Conservation (phyloP, 2,888 invertebrate species). For the Liodrosophila aerea region DNA sequence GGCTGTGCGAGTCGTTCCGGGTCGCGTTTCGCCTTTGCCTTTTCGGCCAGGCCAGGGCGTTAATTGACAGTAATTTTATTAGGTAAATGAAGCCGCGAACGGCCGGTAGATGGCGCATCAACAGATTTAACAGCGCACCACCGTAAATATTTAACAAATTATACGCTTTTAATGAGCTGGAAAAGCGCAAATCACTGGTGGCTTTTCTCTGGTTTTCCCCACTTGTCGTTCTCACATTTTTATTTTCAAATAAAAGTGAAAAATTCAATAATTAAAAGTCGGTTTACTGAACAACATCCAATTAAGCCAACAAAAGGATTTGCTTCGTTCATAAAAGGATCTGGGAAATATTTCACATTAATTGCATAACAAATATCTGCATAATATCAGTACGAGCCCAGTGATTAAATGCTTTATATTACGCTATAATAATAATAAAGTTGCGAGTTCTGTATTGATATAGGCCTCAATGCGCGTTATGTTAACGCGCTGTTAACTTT, state of each 20-base stretch:
- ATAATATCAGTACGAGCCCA: slow-evolving; percentile 1
- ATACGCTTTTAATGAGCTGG: slow-evolving; percentile 77
- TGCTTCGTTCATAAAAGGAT: slow-evolving; percentile 27
- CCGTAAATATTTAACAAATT: slow-evolving; percentile 76
- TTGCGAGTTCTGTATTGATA: neutral
- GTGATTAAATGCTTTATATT: neutral
- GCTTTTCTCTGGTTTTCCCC: slow-evolving; percentile 36
- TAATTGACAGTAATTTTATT: slow-evolving; percentile 78
- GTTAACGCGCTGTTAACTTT: neutral
- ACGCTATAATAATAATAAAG: slow-evolving; percentile 3
- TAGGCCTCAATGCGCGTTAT: neutral
- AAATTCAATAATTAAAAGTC: slow-evolving; percentile 53
- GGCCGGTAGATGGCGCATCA: slow-evolving; percentile 48
- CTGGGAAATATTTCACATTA: slow-evolving; percentile 19
- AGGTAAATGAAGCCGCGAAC: slow-evolving; percentile 60
- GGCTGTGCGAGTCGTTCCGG: neutral
- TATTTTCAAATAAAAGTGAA: slow-evolving; percentile 23
- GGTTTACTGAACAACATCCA: slow-evolving; percentile 43
- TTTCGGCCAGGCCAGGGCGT: slow-evolving; percentile 34
- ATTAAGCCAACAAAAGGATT: slow-evolving; percentile 36
- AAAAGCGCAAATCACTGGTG: slow-evolving; percentile 75
- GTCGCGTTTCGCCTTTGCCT: slow-evolving; percentile 6
- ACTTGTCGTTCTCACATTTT: slow-evolving; percentile 4
- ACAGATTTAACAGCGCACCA: slow-evolving; percentile 53
- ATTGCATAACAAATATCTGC: slow-evolving; percentile 26